Percentiles rank a stretch among this genome's conserved stretches.
Conservation (phyloP, 2,888 invertebrate genomes). For the Antheraea yamamai region DNA sequence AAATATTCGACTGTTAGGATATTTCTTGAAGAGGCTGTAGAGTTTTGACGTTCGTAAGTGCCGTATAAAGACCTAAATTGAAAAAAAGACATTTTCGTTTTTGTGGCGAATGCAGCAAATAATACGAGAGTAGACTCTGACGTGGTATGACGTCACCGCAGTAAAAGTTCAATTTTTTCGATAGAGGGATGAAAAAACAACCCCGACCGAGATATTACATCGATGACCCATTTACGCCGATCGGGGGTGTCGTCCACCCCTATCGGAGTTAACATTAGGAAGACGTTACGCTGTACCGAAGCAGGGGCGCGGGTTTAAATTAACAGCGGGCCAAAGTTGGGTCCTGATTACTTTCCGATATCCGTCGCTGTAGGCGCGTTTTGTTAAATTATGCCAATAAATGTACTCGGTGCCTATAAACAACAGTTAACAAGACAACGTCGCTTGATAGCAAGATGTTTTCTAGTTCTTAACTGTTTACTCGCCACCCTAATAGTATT, state of each 20-base stretch:
- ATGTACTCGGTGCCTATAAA: slow-evolving; percentile 1
- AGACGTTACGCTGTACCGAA: slow-evolving; percentile 17
- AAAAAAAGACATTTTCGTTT: not conserved
- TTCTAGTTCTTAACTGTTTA: not conserved
- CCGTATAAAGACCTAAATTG: too few relatives aligned
- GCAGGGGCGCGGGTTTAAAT: slow-evolving; percentile 15
- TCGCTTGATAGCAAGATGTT: not conserved
- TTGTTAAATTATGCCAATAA: slow-evolving; percentile 6
- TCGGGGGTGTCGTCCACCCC: slow-evolving; percentile 11
- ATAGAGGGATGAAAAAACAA: not conserved
- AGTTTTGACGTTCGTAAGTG: too few relatives aligned
- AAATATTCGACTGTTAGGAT: too few relatives aligned
- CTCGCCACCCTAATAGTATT: too few relatives aligned
- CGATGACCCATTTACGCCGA: slow-evolving; percentile 1
- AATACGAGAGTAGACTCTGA: not conserved
- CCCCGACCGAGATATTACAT: slow-evolving; percentile 9
- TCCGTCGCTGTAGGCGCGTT: slow-evolving; percentile 29
- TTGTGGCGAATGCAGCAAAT: not conserved
- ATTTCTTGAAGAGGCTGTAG: too few relatives aligned
- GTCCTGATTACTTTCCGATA: slow-evolving; percentile 44
- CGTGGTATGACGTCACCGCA: not conserved
- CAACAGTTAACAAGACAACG: not conserved
- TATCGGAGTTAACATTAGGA: slow-evolving; percentile 13
- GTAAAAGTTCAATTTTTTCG: not conserved
- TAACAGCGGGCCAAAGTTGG: slow-evolving; percentile 20